Evolutionary conservation across 2,113 vertebrate genomes (phyloP).

Genomic region (Mesoclemmys tuberculata): DNA sequence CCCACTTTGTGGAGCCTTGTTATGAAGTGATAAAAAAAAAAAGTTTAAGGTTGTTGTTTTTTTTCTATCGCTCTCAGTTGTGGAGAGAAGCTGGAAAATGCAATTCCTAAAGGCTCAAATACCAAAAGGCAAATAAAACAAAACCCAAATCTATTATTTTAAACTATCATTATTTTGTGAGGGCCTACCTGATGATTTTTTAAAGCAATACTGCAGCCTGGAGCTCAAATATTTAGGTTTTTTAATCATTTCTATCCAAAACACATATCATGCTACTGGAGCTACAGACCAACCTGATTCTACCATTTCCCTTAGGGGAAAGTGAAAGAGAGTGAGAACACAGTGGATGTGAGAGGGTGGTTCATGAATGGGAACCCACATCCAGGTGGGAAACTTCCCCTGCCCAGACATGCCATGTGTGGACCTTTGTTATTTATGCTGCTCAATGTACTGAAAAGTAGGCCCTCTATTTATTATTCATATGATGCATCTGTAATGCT

Average conservation of each 20-base stretch:
- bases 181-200: not conserved
- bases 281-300: accelerated
- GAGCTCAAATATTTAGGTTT: accelerated
- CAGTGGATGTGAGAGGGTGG: accelerated
- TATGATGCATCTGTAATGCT: too few species aligned
- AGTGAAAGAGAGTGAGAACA: not conserved
- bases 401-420: not conserved
- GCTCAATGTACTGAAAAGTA: too few species aligned
- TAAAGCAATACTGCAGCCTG: accelerated
- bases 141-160: too few species aligned
- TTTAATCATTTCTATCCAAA: not conserved
- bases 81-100: not conserved
- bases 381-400: not conserved
- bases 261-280: too few species aligned
- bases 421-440: not conserved
- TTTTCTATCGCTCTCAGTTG: too few species aligned
- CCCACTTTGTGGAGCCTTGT: too few species aligned
- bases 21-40: too few species aligned
- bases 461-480: too few species aligned
- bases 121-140: too few species aligned
- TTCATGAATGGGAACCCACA: not conserved
- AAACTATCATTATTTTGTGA: not conserved
- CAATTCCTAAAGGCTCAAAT: not conserved
- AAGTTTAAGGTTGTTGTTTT: too few species aligned
- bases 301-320: not conserved